Conservation (phyloP, 92 coral and sea anemone species). For the Meandrina meandrites region DNA sequence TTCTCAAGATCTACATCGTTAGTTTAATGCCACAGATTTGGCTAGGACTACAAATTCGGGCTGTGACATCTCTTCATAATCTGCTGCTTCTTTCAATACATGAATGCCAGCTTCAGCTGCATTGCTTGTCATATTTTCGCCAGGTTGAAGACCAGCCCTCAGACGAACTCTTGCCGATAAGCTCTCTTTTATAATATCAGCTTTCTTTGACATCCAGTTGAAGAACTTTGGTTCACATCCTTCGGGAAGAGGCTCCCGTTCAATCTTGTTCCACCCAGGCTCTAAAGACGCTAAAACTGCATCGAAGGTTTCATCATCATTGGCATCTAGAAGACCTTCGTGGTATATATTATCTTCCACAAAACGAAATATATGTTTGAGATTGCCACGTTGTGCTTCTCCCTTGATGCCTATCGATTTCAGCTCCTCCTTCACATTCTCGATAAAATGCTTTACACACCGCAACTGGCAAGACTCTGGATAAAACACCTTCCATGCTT, state of each 20-base stretch:
- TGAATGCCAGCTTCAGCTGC: conserved; percentile 53
- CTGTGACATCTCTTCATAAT: conserved; percentile 57
- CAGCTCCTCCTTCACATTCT: conserved; percentile 45
- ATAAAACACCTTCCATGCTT: conserved; percentile 55
- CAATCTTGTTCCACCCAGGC: conserved; percentile 43
- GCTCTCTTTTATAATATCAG: conserved; percentile 47
- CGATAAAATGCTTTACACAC: conserved; percentile 56
- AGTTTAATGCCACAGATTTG: conserved; percentile 60
- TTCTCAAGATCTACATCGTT: no score
- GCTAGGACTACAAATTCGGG: conserved; percentile 59
- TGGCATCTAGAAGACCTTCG: conserved; percentile 62
- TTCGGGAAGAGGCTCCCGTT: conserved; percentile 38
- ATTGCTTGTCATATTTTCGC: conserved; percentile 50
- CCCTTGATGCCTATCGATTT: conserved; percentile 58
- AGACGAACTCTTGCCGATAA: conserved; percentile 48
- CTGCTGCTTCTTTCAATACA: conserved; percentile 54
- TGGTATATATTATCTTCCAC: conserved; percentile 49
- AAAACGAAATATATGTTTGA: conserved; percentile 54
- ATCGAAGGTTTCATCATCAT: conserved; percentile 52
- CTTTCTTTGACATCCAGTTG: conserved; percentile 50
- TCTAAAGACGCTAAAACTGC: conserved; percentile 51
- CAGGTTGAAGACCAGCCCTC: conserved; percentile 58
- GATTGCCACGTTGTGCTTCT: conserved; percentile 47
- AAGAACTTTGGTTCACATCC: conserved; percentile 46
- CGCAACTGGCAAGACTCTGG: conserved; percentile 47